Base-by-base conservation (phyloP, 2,888 invertebrate genomes). In the Selenia dentaria region DNA sequence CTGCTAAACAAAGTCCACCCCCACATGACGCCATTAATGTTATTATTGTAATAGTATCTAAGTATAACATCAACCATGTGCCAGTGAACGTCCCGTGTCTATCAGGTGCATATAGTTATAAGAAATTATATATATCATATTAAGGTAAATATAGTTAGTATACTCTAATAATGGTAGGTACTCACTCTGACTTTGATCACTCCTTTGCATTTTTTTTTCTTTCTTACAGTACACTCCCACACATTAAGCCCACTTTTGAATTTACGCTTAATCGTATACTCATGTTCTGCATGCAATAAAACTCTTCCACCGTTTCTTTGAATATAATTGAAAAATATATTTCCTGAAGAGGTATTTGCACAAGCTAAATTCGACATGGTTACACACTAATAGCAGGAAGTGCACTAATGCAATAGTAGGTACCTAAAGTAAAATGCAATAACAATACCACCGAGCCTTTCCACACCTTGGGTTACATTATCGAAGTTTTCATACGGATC, bases 361-460 rank as follows among this genome's bases (percentile, higher is more conserved):
- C 32, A 11, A 40, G 26, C 32, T 40, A 32, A 40, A 32, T 25
- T 32, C 32, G 40, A 40, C 33, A 40, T 40, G 24, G 40, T 40
- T 33, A 25, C 16, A 25, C 25, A 40, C 27, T 27, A 11, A 27
- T 27, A 27, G 27, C 27, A 9, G 12, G 27, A 11, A 27, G 27
- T 41, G 28, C 1, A 8, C 9, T 39, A 33, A 20, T 6, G 18
- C 18, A 18, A 18, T 18, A 18, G 18, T 1, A 18, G 18, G 18
- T 18, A 18, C 18, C 18, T 18, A 18, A 18, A 6, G 18, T 18
- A 18, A 18, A 18, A 1, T 18, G 2, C 18, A 18, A 18, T 18
- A 2, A 18, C 18, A 18, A 18, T 18, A 18, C 2, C 18, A 16
- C 16, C 16, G 16, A 16, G 16, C 16, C n/a, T n/a, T n/a, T n/a